Evolutionary conservation across 2,888 invertebrate genomes (phyloP), one percentile per base, ranked within the genome.

Genomic region (Octonoba sinensis): DNA sequence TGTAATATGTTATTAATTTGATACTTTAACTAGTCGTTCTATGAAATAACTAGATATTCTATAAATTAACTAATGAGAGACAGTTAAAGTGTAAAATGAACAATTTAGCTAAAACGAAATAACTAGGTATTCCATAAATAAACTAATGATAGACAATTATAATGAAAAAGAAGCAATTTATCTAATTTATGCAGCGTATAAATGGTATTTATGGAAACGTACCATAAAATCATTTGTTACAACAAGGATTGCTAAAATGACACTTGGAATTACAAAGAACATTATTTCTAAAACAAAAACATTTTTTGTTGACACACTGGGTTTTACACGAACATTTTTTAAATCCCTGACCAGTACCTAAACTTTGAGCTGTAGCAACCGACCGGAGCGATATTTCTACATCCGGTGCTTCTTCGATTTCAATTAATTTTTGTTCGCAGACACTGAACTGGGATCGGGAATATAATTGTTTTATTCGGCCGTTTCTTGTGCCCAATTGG

Each of bases 391-490:
- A n/a, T n/a, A 69, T 76, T 69, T 60, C 76, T 76, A 76, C 69
- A 69, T 69, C 62, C 76, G 76, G 76, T 62, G 62, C 76, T 76
- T 76, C 76, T 76, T 69, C 76, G 62, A 76, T 76, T 69, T 76
- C 62, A 54, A 76, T 76, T 69, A 76, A 69, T 69, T 69, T 69
- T 76, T 76, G 67, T 76, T 76, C 76, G 69, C 74, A 74, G 74
- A 73, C 65, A 47, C 70, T 70, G 70, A 70, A 70, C 60, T 70
- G 70, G 46, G 70, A 72, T 72, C 62, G 70, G 59, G 70, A 54
- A 54, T 54, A 54, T 54, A 54, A 54, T 54, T 54, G 8, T 54
- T 54, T 54, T 54, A n/a, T n/a, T n/a, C n/a, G n/a, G n/a, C n/a
- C n/a, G n/a, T n/a, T 70, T n/a, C n/a, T n/a, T n/a, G n/a, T n/a